phyloP scores from a whole-genome alignment of 2,797 vertebrate genomes.

The Nasua narica region DNA sequence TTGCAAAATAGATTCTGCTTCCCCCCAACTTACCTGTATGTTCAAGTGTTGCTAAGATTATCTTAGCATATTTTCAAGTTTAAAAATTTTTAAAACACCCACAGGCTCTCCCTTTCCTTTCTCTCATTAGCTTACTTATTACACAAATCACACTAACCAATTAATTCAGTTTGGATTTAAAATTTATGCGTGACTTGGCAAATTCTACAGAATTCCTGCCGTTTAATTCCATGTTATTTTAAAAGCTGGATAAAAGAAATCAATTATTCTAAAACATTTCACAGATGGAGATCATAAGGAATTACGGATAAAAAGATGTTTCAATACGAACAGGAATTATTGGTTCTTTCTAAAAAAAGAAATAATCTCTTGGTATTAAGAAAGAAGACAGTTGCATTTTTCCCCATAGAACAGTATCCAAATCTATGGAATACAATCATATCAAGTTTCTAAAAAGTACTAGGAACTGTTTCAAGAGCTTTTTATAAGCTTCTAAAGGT shows the following conservation, averaged over 20 bases:
- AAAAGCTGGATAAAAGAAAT: constrained; percentile 25
- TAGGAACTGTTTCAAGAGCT: neutral
- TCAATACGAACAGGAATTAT: neutral
- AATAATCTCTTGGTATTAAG: neutral
- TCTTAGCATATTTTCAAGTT: neutral
- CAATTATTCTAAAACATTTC: neutral
- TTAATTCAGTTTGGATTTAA: constrained; percentile 62
- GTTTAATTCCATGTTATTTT: constrained; percentile 39
- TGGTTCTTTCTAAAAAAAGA: neutral
- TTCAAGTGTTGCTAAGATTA: neutral
- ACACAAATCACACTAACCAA: constrained; percentile 18
- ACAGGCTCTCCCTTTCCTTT: neutral
- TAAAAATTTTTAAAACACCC: neutral
- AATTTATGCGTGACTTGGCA: constrained; percentile 3
- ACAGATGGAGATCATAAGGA: neutral
- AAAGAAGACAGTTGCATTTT: neutral
- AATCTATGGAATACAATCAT: neutral
- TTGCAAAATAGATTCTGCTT: neutral
- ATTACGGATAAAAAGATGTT: neutral
- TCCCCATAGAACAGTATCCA: neutral
- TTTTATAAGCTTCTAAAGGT: neutral
- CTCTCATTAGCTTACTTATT: constrained; percentile 27
- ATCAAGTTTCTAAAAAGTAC: neutral
- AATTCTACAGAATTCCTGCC: neutral
- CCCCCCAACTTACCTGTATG: neutral